phyloP scores from a whole-genome alignment of 2,797 vertebrate genomes.

The Amniataba percoides region DNA sequence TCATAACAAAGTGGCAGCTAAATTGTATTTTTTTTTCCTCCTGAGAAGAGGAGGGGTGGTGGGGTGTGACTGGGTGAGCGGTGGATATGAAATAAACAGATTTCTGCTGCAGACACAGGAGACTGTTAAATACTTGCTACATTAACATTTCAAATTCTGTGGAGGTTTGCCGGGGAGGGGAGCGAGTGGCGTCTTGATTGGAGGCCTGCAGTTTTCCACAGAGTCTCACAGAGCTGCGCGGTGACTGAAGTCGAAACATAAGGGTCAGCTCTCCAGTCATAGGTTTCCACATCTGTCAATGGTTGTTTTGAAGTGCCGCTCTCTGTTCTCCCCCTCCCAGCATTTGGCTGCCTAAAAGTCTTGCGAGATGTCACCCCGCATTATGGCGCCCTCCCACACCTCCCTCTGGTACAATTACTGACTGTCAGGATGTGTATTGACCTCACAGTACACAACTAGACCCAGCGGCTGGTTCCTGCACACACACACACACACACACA shows the following conservation, averaged over 20 bases:
- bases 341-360: conserved; percentile 62
- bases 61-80: conserved; percentile 30
- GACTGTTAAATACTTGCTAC: conserved; percentile 34
- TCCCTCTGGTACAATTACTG: conserved; percentile 78
- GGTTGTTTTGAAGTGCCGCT: conserved; percentile 21
- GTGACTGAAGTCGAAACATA: conserved; percentile 33
- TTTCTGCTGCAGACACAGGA: conserved; percentile 38
- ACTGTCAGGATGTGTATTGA: conserved; percentile 74
- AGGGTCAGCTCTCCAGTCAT: conserved; percentile 41
- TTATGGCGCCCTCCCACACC: conserved; percentile 66
- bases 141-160: conserved; percentile 44
- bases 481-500: neutral
- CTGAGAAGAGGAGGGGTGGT: conserved; percentile 21
- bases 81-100: conserved; percentile 54
- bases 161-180: neutral
- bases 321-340: conserved; percentile 23
- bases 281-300: conserved; percentile 44
- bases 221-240: neutral
- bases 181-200: neutral
- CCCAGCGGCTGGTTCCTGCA: conserved; percentile 27
- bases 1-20: conserved; percentile 71
- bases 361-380: conserved; percentile 73
- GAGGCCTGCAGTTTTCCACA: neutral
- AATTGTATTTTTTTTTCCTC: conserved; percentile 47
- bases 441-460: conserved; percentile 55